Base-by-base conservation (phyloP, 2,888 invertebrate genomes). In the Heliconius sara region DNA sequence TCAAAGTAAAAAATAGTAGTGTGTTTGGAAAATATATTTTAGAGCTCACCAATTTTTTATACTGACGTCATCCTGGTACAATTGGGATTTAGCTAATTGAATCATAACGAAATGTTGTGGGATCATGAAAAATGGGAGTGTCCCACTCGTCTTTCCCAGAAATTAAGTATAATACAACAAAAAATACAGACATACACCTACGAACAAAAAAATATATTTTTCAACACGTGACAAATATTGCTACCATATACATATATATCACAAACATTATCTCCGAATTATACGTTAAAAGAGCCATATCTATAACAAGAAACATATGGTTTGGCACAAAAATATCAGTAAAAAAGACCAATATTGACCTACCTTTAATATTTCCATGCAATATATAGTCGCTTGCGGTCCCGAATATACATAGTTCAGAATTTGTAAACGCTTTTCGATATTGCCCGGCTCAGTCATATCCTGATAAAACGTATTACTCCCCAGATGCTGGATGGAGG, bases 401-500 rank as follows among this genome's bases (percentile, higher is more conserved):
- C 34, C 27, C 30, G 65, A 75, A 63, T 75, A 75, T 66, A 75
- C 66, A 73, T 73, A 73, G 75, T 66, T 66, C 43, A 66, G 66
- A 75, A 75, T 75, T 75, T 75, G 66, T 75, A 66, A 75, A 75
- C 75, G 75, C 75, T 75, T 75, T 75, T 75, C 75, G 75, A 75
- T 75, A 75, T 75, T 75, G 75, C 75, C 75, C 66, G 65, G 75
- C 75, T 79, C 74, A 75, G 75, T 60, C 75, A 70, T 79, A 79
- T 75, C 79, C 68, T 79, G 79, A 79, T 79, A 79, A 79, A 79
- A 79, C 67, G 70, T 74, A 79, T 79, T 79, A 73, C 74, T 79
- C 79, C 79, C 79, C 75, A 63, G 79, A 79, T 74, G 43, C 68
- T 75, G 47, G 75, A 79, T 75, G 47, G 75, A 79, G 79, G 66